Base-by-base conservation (phyloP, 92 coral and sea anemone genomes). In the Parazoanthus atlanticus region DNA sequence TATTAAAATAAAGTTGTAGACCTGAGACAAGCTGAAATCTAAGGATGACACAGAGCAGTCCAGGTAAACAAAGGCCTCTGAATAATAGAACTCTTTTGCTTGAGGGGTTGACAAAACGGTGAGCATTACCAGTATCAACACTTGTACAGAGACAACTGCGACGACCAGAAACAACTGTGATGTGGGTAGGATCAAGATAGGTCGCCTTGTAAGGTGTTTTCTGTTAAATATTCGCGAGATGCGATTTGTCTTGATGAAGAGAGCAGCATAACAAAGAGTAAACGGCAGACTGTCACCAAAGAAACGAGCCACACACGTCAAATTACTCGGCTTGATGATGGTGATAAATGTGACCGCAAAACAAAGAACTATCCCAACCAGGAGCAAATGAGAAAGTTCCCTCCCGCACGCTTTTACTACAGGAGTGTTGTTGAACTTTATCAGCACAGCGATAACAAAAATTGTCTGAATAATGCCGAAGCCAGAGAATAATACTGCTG, bases 221-320 rank as follows among this genome's bases (percentile, higher is more conserved):
- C 99, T 96, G 92, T 97, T 97, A 54, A 97, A 97, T 58, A 97
- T 97, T 71, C 99, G 91, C 29, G 99, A 97, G 80, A 97, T 97
- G 0, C 99, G 94, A 85, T 97, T 97, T 9, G 99, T 95, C 90
- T 97, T 97, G 86, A 97, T 96, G 67, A 97, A 94, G 74, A 97
- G 95, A 0, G 99, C 96, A 12, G 99, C 97, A 73, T 97, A 97
- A 79, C 99, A 93, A 34, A 97, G 91, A 11, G 95, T 95, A 40
- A 97, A 95, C n/a, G 95, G 93, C 25, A 97, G 79, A 78, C 99
- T 96, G 91, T 93, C 89, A 7, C 93, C 90, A 71, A 95, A 91
- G 92, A 95, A 95, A 31, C 98, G 97, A 33, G 89, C 91, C 15
- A 95, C 84, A 40, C 99, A 97, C 73, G 93, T 84, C 84, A 89